These are phyloP conservation scores for Desmodus rotundus DNA, from an alignment of 2,113 vertebrate genomes.

Conservation along the genomic window DNA sequence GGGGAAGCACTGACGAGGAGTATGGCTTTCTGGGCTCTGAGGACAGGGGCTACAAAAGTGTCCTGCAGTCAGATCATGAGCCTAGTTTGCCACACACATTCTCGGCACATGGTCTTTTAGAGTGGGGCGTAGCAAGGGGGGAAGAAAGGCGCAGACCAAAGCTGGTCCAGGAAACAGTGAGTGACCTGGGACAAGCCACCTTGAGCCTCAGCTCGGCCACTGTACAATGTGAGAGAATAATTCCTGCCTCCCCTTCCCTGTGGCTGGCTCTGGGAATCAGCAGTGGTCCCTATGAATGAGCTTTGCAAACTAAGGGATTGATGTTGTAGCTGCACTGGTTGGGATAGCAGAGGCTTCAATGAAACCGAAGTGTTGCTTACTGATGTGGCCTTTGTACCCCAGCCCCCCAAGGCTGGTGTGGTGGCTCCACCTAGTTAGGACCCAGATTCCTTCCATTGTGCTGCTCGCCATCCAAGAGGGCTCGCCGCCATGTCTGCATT, in stretches of 20 bases:
- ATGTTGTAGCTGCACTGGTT: background rate
- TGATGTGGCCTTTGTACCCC: background rate
- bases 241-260: background rate
- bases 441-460: background rate
- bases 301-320: background rate
- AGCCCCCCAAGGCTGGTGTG: background rate
- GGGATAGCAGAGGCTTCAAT: background rate
- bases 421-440: background rate
- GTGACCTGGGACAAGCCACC: background rate
- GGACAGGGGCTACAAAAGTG: background rate
- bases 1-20: background rate
- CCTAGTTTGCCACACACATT: background rate
- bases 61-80: accelerated
- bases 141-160: background rate
- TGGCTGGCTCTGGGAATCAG: background rate
- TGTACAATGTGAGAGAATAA: accelerated
- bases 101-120: background rate
- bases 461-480: background rate
- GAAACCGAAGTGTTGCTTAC: background rate
- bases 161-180: background rate
- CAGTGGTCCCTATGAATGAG: background rate
- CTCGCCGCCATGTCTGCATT: background rate
- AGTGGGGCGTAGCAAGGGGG: background rate
- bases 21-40: background rate
- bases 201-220: background rate